Evolutionary conservation across 1,140 invertebrate species (phyloP), one percentile per base, ranked within the genome.

Genomic region (Asobara japonica): DNA sequence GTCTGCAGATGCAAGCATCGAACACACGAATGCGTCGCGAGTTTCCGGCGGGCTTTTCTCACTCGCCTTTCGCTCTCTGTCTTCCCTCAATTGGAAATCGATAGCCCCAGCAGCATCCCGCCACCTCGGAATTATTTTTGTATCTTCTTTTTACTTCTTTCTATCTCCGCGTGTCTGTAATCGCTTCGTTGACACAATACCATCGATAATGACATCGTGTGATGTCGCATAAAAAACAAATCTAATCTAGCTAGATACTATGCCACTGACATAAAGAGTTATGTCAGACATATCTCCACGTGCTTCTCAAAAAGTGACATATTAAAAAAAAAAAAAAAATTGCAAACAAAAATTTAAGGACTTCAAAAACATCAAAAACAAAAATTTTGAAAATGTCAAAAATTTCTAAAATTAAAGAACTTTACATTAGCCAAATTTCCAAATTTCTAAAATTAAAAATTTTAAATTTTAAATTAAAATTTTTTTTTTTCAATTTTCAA

Each of bases 41-140:
- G 51, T 56, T 56, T 56, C 51, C 51, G 51, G 11, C 20, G 22
- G 41, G 51, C 51, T 56, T 25, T 56, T 27, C 51, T 56, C 51
- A 22, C 45, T 18, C 45, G n/a, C 45, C 20, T 11, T 25, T 20
- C 18, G 11, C 31, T 66, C 7, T 65, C 16, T 29, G 11, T 62
- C 16, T 62, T 62, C 13, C 29, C 29, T 62, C 60, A 62, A 62
- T 62, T 30, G 60, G 60, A 62, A 62, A 62, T 62, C 60, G 27
- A 62, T 62, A 62, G 13, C n/a, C 29, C 4, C 60, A 62, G 29
- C 60, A 62, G 29, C n/a, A 62, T 62, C 60, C 60, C 29, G 60
- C 29, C 60, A 30, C 29, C 29, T 62, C 27, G 51, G 51, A 45
- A 56, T 56, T 56, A 62, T 62, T 62, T 62, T 62, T 62, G n/a